Conservation (phyloP, 1,140 invertebrate species). For the Drosophila navojoa region DNA sequence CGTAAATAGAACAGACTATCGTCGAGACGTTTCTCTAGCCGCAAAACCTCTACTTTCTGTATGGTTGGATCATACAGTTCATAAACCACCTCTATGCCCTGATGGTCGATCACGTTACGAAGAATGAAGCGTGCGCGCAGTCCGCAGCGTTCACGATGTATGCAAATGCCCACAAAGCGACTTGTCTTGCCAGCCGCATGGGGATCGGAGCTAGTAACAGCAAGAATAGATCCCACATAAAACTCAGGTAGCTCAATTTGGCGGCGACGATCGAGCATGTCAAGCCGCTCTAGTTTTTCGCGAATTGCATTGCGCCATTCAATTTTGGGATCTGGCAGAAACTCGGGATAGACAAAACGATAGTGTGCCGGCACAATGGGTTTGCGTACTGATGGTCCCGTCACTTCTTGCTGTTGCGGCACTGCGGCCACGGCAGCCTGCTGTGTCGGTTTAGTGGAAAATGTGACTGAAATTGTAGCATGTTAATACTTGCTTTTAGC, state of each 20-base stretch:
- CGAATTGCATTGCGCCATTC: slow-evolving; percentile 91
- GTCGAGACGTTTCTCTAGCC: slow-evolving; percentile 97
- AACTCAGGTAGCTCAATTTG: slow-evolving; percentile 97
- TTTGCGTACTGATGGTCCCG: slow-evolving; percentile 40
- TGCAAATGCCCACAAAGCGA: slow-evolving; percentile 98
- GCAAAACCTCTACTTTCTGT: slow-evolving; percentile 94
- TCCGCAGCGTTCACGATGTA: slow-evolving; percentile 91
- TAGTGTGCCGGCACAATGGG: slow-evolving; percentile 84
- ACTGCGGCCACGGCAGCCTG: slow-evolving; percentile 36
- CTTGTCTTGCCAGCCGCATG: slow-evolving; percentile 94
- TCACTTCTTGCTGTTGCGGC: slow-evolving; percentile 23
- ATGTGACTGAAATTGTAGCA: slow-evolving; percentile 65
- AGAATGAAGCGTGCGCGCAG: slow-evolving; percentile 93
- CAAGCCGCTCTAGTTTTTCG: slow-evolving; percentile 95
- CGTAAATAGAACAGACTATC: slow-evolving; percentile 94
- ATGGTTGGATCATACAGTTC: slow-evolving; percentile 97
- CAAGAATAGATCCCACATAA: slow-evolving; percentile 97
- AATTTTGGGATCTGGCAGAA: slow-evolving; percentile 94
- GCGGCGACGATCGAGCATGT: slow-evolving; percentile 92
- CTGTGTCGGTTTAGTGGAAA: slow-evolving; percentile 73
- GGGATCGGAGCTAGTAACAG: slow-evolving; percentile 95
- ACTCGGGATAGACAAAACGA: slow-evolving; percentile 96
- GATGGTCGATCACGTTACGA: slow-evolving; percentile 96
- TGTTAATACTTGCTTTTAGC: background rate
- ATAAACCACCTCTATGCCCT: slow-evolving; percentile 91